Conservation (phyloP, 2,888 invertebrate genomes). For the Cheilosia vulpina region DNA sequence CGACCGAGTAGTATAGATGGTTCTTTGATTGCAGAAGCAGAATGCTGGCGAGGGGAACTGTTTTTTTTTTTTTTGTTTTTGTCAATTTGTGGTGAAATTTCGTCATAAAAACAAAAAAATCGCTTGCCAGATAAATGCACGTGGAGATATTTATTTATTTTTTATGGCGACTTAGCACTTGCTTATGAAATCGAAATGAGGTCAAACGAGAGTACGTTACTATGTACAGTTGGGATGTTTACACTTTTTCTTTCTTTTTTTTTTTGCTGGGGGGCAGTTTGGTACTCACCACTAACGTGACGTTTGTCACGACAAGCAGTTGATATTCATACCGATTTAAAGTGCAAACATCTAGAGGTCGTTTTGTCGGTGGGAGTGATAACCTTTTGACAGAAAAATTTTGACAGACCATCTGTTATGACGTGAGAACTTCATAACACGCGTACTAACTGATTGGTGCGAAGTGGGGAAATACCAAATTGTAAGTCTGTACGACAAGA, state of each 20-base stretch:
- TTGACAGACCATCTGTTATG: slow-evolving; percentile 1
- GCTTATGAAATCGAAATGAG: slow-evolving; percentile 41
- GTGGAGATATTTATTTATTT: background rate
- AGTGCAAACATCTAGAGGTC: slow-evolving; percentile 16
- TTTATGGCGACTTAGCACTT: background rate
- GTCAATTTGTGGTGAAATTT: slow-evolving; percentile 5
- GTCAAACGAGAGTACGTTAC: slow-evolving; percentile 10
- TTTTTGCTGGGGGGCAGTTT: background rate
- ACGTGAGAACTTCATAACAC: background rate
- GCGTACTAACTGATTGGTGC: no score
- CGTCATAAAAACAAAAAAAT: background rate
- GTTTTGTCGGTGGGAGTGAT: slow-evolving; percentile 13
- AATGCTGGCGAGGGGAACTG: background rate
- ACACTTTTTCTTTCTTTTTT: slow-evolving; percentile 33
- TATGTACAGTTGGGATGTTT: slow-evolving; percentile 10
- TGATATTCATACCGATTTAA: background rate
- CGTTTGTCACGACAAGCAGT: slow-evolving; percentile 7
- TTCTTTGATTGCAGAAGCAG: background rate
- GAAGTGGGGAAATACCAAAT: no score
- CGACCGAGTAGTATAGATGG: background rate
- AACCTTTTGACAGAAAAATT: slow-evolving; percentile 25
- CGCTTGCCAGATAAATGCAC: slow-evolving; percentile 5
- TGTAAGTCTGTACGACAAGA: no score
- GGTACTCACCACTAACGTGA: background rate
- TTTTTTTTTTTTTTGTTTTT: slow-evolving; percentile 8